Percentiles rank a stretch among this genome's conserved stretches.
These are phyloP conservation scores for Eupsilia transversa DNA, from an alignment of 2,888 invertebrate genomes.

Conservation along the genomic window DNA sequence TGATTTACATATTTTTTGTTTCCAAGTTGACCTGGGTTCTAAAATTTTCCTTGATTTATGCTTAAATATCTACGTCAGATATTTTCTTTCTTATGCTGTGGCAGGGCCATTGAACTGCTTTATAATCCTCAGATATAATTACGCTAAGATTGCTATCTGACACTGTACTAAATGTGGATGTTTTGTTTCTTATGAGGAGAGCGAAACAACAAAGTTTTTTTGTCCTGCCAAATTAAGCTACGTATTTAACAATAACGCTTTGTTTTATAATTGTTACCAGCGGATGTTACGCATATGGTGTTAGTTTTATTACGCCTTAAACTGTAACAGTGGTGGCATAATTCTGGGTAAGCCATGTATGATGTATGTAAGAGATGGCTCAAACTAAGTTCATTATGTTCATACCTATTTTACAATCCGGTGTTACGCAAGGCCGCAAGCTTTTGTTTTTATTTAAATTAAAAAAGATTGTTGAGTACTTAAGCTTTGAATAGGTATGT, in stretches of 20 bases:
- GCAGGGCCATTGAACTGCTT: constrained; percentile 67
- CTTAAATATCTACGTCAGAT: constrained; percentile 35
- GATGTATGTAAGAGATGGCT: background rate
- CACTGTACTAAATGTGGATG: constrained; percentile 80
- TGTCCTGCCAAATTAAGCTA: constrained; percentile 76
- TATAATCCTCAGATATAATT: constrained; percentile 84
- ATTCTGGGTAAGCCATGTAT: constrained; percentile 6
- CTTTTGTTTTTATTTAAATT: constrained; percentile 15
- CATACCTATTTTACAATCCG: background rate
- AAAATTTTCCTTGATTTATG: constrained; percentile 36
- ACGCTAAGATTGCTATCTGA: constrained; percentile 81
- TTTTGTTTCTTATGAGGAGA: constrained; percentile 76
- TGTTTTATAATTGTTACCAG: constrained; percentile 68
- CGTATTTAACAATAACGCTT: constrained; percentile 73
- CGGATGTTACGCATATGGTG: constrained; percentile 57
- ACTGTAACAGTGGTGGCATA: constrained; percentile 23
- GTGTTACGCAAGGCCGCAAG: background rate
- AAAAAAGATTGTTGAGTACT: background rate
- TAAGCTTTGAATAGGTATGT: background rate
- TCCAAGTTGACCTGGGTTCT: constrained; percentile 20
- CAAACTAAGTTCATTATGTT: background rate
- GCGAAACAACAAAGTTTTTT: constrained; percentile 71
- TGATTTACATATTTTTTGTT: constrained; percentile 33
- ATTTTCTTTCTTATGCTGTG: constrained; percentile 52
- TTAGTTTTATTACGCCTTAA: constrained; percentile 47